These are phyloP conservation scores for Daphoenositta chrysoptera DNA, from an alignment of 2,113 vertebrate species.

Conservation along the genomic window DNA sequence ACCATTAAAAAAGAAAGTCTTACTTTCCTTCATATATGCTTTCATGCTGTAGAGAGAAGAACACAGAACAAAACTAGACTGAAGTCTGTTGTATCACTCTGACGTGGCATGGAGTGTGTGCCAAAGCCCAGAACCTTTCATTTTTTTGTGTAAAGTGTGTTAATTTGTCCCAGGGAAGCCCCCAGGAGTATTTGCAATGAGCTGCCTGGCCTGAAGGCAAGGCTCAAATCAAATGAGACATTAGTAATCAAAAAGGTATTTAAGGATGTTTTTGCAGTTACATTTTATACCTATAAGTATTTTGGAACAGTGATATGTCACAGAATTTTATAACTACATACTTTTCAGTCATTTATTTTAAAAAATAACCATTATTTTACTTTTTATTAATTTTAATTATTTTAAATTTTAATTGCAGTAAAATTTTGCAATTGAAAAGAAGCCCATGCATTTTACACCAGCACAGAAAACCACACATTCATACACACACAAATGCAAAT, in stretches of 20 bases:
- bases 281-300: not conserved
- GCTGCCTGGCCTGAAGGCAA: not conserved
- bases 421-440: not conserved
- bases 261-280: not conserved
- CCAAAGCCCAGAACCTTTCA: not conserved
- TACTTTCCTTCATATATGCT: not conserved
- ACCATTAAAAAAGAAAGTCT: not conserved
- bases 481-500: not conserved
- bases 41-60: not conserved
- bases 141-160: not conserved
- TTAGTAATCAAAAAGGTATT: not conserved
- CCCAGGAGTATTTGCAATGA: not conserved
- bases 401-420: not conserved
- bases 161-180: not conserved
- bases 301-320: not conserved
- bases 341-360: not conserved
- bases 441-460: not conserved
- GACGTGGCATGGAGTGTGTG: accelerated
- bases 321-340: not conserved
- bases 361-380: not conserved
- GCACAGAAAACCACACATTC: not conserved
- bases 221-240: not conserved
- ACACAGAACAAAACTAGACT: not conserved
- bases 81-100: not conserved
- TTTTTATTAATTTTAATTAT: not conserved